Conservation (phyloP, 30 jellyfish, hydroid and myxozoan genomes). For the Aurelia aurita region DNA sequence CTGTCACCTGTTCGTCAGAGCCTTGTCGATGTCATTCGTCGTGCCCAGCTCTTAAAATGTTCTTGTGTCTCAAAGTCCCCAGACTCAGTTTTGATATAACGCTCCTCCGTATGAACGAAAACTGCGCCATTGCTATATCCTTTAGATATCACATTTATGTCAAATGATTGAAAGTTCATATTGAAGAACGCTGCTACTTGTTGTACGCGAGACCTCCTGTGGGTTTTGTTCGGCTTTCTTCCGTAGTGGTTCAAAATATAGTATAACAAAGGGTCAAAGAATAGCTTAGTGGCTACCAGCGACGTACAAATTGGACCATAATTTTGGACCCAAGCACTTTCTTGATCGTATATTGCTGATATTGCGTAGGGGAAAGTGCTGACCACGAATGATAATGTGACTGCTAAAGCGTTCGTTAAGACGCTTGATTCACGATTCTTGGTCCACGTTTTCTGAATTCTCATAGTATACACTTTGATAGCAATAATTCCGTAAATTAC, state of each 20-base stretch:
- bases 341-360: background rate
- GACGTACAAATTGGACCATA: background rate
- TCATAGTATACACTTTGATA: background rate
- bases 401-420: constrained; percentile 46
- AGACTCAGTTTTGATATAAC: too few species aligned
- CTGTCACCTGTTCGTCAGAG: too few species aligned
- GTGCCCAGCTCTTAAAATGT: too few species aligned
- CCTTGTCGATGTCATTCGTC: too few species aligned
- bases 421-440: constrained; percentile 22
- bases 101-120: too few species aligned
- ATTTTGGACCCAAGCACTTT: background rate
- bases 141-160: background rate
- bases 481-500: constrained; percentile 40
- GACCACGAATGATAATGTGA: constrained; percentile 34
- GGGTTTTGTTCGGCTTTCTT: background rate
- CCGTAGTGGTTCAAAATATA: constrained; percentile 17
- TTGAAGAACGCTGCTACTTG: constrained; percentile 18
- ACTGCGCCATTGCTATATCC: too few species aligned
- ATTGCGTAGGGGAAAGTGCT: constrained; percentile 50
- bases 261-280: constrained; percentile 42
- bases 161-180: background rate
- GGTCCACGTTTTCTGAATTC: background rate
- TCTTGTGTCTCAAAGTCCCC: too few species aligned
- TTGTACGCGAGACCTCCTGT: background rate
- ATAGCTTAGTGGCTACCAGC: constrained; percentile 14